A percentile compares a stretch with the other conserved stretches of the same genome.
Conservation (phyloP, 2,888 invertebrate genomes). For the Andrena trimmerana region DNA sequence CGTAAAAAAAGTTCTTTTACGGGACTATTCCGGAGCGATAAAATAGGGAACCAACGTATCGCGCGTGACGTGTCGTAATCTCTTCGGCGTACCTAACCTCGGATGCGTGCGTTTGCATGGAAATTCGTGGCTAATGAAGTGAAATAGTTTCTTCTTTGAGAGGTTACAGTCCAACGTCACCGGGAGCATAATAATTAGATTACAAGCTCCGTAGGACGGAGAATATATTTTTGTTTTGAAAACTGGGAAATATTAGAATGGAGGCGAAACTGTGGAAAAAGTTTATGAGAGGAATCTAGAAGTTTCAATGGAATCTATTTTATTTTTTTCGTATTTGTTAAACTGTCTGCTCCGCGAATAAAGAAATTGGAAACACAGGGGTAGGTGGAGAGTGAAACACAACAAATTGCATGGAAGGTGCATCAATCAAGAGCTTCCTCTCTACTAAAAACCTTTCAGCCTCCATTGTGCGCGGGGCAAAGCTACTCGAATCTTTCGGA, state of each 20-base stretch:
- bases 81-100: background rate
- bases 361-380: background rate
- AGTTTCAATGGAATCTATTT: no score
- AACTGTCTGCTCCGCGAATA: background rate
- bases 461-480: constrained; percentile 65
- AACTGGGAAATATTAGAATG: no score
- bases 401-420: constrained; percentile 53
- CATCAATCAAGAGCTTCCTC: constrained; percentile 76
- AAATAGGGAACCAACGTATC: constrained; percentile 17
- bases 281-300: no score
- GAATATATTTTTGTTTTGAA: no score
- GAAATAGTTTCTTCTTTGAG: background rate
- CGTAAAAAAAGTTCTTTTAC: constrained; percentile 28
- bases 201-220: no score
- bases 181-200: no score
- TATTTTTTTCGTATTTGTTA: no score
- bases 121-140: background rate
- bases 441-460: constrained; percentile 71
- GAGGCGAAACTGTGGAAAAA: no score
- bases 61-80: constrained; percentile 15
- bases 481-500: constrained; percentile 77
- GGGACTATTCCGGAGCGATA: constrained; percentile 14
- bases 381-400: constrained; percentile 22
- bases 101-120: background rate
- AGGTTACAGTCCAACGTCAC: no score